A percentile compares a stretch with the other conserved stretches of the same genome.
Evolutionary conservation across 2,888 invertebrate species (phyloP).

Genomic region (Clepsis dumicolana): DNA sequence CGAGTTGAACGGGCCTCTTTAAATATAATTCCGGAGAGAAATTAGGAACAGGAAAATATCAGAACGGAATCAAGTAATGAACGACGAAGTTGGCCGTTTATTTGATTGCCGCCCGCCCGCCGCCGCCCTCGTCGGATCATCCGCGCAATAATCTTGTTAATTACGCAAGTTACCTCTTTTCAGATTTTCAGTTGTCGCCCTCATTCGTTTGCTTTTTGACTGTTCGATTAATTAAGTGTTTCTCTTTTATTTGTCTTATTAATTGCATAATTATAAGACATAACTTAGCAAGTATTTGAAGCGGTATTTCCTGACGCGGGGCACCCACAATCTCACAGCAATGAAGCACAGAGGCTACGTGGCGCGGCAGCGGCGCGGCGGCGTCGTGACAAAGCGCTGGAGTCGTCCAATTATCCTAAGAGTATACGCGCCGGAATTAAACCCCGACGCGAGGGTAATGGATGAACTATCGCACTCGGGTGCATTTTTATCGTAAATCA

Average conservation of each 20-base stretch:
- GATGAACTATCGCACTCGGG: slow-evolving; percentile 7
- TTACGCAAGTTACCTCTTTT: slow-evolving; percentile 1
- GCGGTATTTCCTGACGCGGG: background rate
- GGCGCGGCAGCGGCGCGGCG: background rate
- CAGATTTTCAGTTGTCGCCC: background rate
- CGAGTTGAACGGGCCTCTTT: slow-evolving; percentile 31
- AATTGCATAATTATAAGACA: background rate
- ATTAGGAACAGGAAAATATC: slow-evolving; percentile 40
- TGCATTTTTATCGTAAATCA: slow-evolving; percentile 5
- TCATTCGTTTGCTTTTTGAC: background rate
- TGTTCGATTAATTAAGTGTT: background rate
- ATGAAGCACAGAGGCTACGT: background rate
- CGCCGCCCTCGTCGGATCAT: slow-evolving; percentile 19
- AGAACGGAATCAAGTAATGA: slow-evolving; percentile 39
- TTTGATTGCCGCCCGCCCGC: slow-evolving; percentile 27
- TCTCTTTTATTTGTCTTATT: background rate
- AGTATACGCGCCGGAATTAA: slow-evolving; percentile 26
- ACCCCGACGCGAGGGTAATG: background rate
- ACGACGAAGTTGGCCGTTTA: slow-evolving; percentile 35
- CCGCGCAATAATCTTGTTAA: slow-evolving; percentile 16
- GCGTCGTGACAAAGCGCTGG: background rate
- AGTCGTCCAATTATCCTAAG: slow-evolving; percentile 33
- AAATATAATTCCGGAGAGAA: slow-evolving; percentile 24
- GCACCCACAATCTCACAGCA: background rate
- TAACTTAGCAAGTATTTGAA: background rate